Evolutionary conservation across 1,140 invertebrate genomes (phyloP), one percentile per base, ranked within the genome.

Genomic region (Drosophila seguyi): DNA sequence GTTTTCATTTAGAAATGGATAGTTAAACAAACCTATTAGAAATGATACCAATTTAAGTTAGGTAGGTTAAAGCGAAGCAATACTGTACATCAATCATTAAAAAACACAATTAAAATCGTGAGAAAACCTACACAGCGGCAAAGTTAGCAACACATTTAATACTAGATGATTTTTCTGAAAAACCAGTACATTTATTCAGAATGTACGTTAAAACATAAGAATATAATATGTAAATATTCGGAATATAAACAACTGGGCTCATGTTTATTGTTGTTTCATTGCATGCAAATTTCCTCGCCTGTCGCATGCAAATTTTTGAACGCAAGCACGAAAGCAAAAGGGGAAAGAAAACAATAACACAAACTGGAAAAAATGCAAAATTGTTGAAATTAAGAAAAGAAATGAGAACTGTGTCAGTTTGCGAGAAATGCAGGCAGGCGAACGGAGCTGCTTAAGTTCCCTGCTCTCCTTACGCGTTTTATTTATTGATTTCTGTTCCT

Each of bases 231-330:
- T 61, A 60, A 11, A 50, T n/a, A 48, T 29, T 50, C 11, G 27
- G 6, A 71, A 18, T 41, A 29, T 25, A 58, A 72, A 72, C 66
- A 71, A 59, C 36, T 48, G 14, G 22, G 18, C 20, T 18, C 68
- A 48, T 72, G 68, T 72, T 72, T 72, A 72, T 72, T 72, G 68
- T 72, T 59, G 68, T 72, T 72, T 50, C 22, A 50, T 41, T 27
- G 66, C 68, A 72, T 72, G 68, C 68, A 71, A 59, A 72, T 72
- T 71, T 59, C 22, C 52, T 59, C 44, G 68, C 29, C 67, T 50
- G 66, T 58, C 52, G 52, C 66, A 72, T 72, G 68, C 68, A 72
- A 59, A 71, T 42, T 39, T 50, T 44, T 13, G 34, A 27, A 71
- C 56, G 34, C 42, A 71, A 71, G 39, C 68, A 48, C 68, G 66